Evolutionary conservation across 2,888 invertebrate genomes (phyloP).

Genomic region (Melanchra persicariae): DNA sequence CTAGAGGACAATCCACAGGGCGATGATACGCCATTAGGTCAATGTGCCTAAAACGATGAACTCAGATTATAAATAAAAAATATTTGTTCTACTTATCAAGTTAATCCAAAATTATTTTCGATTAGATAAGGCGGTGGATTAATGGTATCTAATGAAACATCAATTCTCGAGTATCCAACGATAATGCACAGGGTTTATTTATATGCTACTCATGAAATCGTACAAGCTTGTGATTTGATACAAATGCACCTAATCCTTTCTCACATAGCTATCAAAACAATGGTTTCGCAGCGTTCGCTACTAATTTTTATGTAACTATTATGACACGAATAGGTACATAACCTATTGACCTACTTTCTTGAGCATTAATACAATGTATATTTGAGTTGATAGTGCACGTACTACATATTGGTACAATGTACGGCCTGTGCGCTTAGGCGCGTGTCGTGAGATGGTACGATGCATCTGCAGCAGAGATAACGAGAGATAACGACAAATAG

Average conservation of each 20-base stretch:
- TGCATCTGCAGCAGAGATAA: conserved; percentile 68
- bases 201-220: conserved; percentile 33
- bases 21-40: conserved; percentile 47
- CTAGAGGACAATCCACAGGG: conserved; percentile 68
- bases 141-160: conserved; percentile 17
- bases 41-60: conserved; percentile 48
- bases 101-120: conserved; percentile 39
- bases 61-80: conserved; percentile 33
- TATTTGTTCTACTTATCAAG: conserved; percentile 52
- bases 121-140: conserved; percentile 50
- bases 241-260: conserved; percentile 48
- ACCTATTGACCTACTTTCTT: conserved; percentile 75
- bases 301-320: conserved; percentile 70
- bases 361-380: conserved; percentile 68
- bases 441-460: conserved; percentile 57
- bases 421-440: conserved; percentile 60
- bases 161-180: conserved; percentile 20
- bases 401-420: conserved; percentile 59
- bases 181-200: conserved; percentile 24
- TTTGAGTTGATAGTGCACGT: conserved; percentile 69
- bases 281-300: conserved; percentile 56
- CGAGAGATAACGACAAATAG: conserved; percentile 70
- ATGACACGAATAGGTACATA: conserved; percentile 69
- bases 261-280: conserved; percentile 62
- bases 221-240: conserved; percentile 44